phyloP scores from a whole-genome alignment of 2,888 invertebrate species.

The Phaedon cochleariae region DNA sequence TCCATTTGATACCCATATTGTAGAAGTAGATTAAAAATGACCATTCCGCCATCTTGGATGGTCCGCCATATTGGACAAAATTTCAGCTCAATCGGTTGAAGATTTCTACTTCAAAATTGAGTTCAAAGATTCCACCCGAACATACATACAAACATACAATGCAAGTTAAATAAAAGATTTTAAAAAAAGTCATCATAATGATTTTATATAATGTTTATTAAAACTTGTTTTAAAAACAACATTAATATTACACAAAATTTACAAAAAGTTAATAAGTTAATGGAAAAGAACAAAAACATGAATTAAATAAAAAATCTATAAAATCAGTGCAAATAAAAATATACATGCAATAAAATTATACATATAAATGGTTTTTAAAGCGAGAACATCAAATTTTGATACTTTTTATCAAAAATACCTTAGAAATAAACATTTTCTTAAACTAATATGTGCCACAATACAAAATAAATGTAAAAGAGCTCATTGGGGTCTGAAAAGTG shows the following conservation, averaged over 20 bases:
- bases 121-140: too few relatives aligned
- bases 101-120: too few relatives aligned
- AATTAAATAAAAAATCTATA: constrained; percentile 52
- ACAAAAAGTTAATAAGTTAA: constrained; percentile 55
- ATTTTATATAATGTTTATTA: constrained; percentile 40
- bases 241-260: constrained; percentile 50
- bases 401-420: constrained; percentile 23
- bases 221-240: constrained; percentile 48
- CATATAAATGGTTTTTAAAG: constrained; percentile 30
- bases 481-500: constrained; percentile 10
- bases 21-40: too few relatives aligned
- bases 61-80: too few relatives aligned
- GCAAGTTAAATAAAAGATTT: too few relatives aligned
- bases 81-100: too few relatives aligned
- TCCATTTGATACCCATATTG: too few relatives aligned
- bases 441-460: constrained; percentile 7
- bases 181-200: neutral
- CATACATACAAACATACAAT: too few relatives aligned
- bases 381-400: constrained; percentile 20
- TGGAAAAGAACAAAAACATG: constrained; percentile 49
- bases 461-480: constrained; percentile 4
- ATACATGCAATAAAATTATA: constrained; percentile 39
- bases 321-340: constrained; percentile 49
- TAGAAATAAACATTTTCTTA: constrained; percentile 13
- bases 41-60: too few relatives aligned